These are phyloP conservation scores for Rhinolophus ferrumequinum DNA, from an alignment of 2,113 vertebrate species.

Conservation along the genomic window DNA sequence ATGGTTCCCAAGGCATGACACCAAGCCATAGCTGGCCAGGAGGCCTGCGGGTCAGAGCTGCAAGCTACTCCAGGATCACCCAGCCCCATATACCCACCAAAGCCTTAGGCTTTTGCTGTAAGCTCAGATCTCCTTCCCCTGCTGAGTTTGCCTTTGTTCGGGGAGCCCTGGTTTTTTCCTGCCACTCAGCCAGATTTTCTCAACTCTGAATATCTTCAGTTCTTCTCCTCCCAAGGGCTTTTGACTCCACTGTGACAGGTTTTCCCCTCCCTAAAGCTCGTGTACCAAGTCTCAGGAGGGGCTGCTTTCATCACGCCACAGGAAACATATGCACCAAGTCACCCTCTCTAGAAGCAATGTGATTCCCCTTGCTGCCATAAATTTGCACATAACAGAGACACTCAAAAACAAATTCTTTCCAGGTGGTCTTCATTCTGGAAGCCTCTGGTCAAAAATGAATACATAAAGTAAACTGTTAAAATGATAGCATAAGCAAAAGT, in stretches of 20 bases:
- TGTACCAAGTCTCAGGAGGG: not conserved
- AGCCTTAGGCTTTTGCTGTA: not conserved
- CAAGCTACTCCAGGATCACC: not conserved
- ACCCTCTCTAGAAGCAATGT: not conserved
- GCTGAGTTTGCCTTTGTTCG: not conserved
- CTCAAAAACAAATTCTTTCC: not conserved
- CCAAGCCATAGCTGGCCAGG: not conserved
- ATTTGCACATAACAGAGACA: not conserved
- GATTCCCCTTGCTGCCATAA: not conserved
- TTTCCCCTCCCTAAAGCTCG: not conserved
- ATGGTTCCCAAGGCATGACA: not conserved
- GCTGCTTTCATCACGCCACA: not conserved
- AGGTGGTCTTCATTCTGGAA: not conserved
- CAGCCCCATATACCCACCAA: not conserved
- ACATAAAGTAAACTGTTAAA: not conserved
- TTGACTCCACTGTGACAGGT: not conserved
- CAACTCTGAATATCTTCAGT: not conserved
- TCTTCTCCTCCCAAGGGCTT: not conserved
- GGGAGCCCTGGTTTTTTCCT: not conserved
- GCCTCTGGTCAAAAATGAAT: not conserved
- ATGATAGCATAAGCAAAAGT: not conserved
- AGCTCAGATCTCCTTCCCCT: not conserved
- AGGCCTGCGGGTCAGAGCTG: not conserved
- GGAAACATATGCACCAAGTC: not conserved
- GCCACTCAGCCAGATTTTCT: not conserved